Evolutionary conservation across 2,888 invertebrate genomes (phyloP).

Genomic region (Erebia aethiops): DNA sequence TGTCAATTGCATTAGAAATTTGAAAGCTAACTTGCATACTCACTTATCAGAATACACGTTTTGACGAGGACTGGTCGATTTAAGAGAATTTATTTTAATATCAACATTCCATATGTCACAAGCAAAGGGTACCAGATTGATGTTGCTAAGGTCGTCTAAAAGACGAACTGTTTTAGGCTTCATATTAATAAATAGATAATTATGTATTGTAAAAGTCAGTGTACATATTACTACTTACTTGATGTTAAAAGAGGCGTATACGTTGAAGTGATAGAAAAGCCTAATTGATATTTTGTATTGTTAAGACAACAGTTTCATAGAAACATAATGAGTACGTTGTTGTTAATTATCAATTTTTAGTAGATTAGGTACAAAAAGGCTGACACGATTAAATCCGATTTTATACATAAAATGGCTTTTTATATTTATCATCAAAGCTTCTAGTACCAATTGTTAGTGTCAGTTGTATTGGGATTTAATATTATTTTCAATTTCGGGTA

Average conservation of each 20-base stretch:
- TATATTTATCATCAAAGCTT: slow-evolving; percentile 31
- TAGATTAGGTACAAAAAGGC: slow-evolving; percentile 80
- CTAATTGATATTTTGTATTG: slow-evolving; percentile 76
- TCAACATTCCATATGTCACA: slow-evolving; percentile 51
- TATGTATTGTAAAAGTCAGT: slow-evolving; percentile 47
- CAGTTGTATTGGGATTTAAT: slow-evolving; percentile 27
- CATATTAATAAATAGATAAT: slow-evolving; percentile 45
- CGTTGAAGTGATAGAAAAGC: slow-evolving; percentile 80
- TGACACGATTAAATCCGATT: slow-evolving; percentile 71
- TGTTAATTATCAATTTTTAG: slow-evolving; percentile 77
- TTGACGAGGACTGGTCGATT: not conserved
- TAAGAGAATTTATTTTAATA: slow-evolving; percentile 34
- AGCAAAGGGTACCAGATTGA: slow-evolving; percentile 35
- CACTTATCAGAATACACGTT: slow-evolving; percentile 18
- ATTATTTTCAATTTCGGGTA: slow-evolving; percentile 11
- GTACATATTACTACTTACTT: slow-evolving; percentile 56
- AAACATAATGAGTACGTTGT: slow-evolving; percentile 74
- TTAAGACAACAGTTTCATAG: slow-evolving; percentile 78
- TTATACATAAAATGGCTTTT: slow-evolving; percentile 50
- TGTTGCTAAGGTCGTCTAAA: slow-evolving; percentile 56
- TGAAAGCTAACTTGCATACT: slow-evolving; percentile 25
- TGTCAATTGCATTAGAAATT: slow-evolving; percentile 27
- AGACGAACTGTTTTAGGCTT: slow-evolving; percentile 57
- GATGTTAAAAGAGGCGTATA: slow-evolving; percentile 70
- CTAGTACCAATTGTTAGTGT: slow-evolving; percentile 33